A percentile compares a stretch with the other conserved stretches of the same genome.
phyloP scores from a whole-genome alignment of 2,113 vertebrate genomes.

The Peromyscus polionotus region DNA sequence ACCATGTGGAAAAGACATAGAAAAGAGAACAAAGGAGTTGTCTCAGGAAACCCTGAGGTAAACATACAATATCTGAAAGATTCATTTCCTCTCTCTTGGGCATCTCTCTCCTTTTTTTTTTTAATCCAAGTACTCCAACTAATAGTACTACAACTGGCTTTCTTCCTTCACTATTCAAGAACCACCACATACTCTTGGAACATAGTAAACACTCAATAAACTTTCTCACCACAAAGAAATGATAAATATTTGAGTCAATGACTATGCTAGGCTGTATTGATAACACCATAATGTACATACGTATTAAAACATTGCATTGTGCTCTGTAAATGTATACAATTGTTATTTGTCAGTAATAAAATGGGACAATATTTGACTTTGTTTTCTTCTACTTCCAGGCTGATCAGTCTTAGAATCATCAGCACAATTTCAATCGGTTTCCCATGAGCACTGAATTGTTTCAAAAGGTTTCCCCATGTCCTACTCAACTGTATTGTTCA shows the following conservation, averaged over 20 bases:
- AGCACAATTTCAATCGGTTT: neutral
- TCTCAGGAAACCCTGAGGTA: slow-evolving; percentile 25
- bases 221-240: neutral
- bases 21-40: slow-evolving; percentile 40
- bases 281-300: neutral
- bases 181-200: neutral
- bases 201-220: neutral
- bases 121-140: neutral
- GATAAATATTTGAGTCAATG: neutral
- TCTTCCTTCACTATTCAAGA: neutral
- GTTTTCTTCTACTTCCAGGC: neutral
- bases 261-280: neutral
- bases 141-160: neutral
- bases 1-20: slow-evolving; percentile 9
- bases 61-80: slow-evolving; percentile 13
- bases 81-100: neutral
- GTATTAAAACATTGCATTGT: neutral
- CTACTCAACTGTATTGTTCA: neutral
- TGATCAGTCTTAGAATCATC: neutral
- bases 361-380: neutral
- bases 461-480: neutral
- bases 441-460: neutral
- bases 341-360: neutral
- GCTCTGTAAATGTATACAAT: neutral
- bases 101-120: neutral